A percentile compares a stretch with the other conserved stretches of the same genome.
These are phyloP conservation scores for Drosophila putrida DNA, from an alignment of 2,888 invertebrate genomes.

Conservation along the genomic window DNA sequence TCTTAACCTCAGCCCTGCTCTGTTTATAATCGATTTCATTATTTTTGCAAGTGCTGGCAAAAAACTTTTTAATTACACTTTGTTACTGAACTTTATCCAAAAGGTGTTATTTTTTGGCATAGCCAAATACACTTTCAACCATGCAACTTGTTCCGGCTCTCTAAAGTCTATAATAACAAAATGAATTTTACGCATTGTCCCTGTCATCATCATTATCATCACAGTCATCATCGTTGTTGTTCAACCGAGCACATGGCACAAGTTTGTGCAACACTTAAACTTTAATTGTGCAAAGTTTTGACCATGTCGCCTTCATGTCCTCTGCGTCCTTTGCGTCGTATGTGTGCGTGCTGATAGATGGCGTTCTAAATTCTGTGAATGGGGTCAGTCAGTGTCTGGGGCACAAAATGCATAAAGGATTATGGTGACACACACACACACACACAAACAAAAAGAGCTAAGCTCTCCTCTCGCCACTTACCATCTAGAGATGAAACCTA, in stretches of 20 bases:
- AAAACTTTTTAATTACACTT: slow-evolving; percentile 75
- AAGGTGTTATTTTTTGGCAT: slow-evolving; percentile 60
- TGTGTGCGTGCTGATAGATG: slow-evolving; percentile 72
- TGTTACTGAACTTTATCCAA: slow-evolving; percentile 58
- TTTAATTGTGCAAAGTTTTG: slow-evolving; percentile 80
- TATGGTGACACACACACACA: slow-evolving; percentile 43
- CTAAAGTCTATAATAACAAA: slow-evolving; percentile 69
- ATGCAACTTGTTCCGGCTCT: slow-evolving; percentile 17
- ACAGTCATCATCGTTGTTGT: slow-evolving; percentile 19
- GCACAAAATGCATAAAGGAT: slow-evolving; percentile 73
- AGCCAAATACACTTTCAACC: slow-evolving; percentile 43
- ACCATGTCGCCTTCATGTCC: slow-evolving; percentile 72
- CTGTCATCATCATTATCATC: slow-evolving; percentile 36
- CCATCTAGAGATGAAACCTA: slow-evolving; percentile 22
- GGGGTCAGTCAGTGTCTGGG: slow-evolving; percentile 72
- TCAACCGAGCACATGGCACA: slow-evolving; percentile 61
- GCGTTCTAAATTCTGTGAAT: slow-evolving; percentile 71
- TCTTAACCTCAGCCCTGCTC: slow-evolving; percentile 21
- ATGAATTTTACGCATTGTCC: slow-evolving; percentile 68
- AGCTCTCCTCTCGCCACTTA: slow-evolving; percentile 1
- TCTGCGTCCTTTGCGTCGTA: slow-evolving; percentile 24
- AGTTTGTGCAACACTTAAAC: slow-evolving; percentile 82
- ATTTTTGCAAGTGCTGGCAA: slow-evolving; percentile 66
- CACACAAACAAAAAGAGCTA: slow-evolving; percentile 16
- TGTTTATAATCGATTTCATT: slow-evolving; percentile 75